Percentiles rank a stretch among this genome's conserved stretches.
Evolutionary conservation across 2,888 invertebrate genomes (phyloP).

Genomic region (Ypsolopha scabrella): DNA sequence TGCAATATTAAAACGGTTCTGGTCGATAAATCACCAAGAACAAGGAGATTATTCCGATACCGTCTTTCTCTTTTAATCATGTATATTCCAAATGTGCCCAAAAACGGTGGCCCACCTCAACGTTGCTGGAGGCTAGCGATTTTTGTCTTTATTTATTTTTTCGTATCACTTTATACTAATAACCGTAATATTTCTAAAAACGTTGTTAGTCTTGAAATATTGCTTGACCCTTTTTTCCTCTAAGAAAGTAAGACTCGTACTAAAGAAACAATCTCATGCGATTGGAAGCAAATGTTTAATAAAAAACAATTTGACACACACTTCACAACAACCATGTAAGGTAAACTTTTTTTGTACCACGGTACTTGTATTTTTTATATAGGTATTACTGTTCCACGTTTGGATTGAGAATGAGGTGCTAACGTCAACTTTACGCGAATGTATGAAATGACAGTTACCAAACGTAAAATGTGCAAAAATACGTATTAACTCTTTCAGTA

Average conservation of each 20-base stretch:
- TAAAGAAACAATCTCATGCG: no score
- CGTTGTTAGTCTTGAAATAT: slow-evolving; percentile 42
- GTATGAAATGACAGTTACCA: no score
- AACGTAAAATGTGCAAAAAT: no score
- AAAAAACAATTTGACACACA: no score
- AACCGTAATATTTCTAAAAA: slow-evolving; percentile 46
- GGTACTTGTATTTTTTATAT: no score
- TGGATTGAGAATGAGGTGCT: no score
- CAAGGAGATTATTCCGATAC: slow-evolving; percentile 46
- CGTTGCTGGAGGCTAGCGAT: slow-evolving; percentile 38
- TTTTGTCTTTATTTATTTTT: slow-evolving; percentile 43
- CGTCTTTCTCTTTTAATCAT: slow-evolving; percentile 32
- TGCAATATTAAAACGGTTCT: slow-evolving; percentile 26
- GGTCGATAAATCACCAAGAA: slow-evolving; percentile 45
- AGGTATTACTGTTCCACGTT: no score
- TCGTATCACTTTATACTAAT: slow-evolving; percentile 43
- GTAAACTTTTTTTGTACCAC: no score
- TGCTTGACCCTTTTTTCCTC: slow-evolving; percentile 9
- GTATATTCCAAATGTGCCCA: slow-evolving; percentile 39
- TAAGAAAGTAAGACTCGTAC: not conserved
- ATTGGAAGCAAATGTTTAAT: not conserved
- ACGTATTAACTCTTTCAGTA: no score
- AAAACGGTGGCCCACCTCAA: slow-evolving; percentile 58
- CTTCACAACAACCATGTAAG: no score
- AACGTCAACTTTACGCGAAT: no score